Evolutionary conservation across 2,113 vertebrate genomes (phyloP), one percentile per base, ranked within the genome.

Genomic region (Salvelinus namaycush): DNA sequence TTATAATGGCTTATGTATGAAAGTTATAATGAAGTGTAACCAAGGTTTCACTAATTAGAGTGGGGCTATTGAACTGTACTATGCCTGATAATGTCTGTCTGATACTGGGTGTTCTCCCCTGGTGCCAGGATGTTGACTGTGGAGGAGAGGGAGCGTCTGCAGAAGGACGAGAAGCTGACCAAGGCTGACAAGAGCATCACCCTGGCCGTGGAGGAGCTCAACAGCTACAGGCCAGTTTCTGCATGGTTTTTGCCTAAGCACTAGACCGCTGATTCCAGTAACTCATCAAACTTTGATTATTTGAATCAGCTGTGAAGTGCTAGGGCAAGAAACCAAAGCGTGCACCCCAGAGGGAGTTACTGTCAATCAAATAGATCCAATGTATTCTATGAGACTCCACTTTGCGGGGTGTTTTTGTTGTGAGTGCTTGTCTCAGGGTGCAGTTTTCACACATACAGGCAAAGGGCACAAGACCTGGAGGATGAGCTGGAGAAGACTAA

Each of bases 81-180:
- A 54, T 54, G 5, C 51, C 13, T 13, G 31, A n/a, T 62, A 16
- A 62, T 44, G 2, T 44, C 2, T 3, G 3, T 62, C 5, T 62
- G 18, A 24, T 62, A 22, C 0, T 18, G 51, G 51, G 14, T 54
- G 1, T 18, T 54, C 51, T 44, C 51, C 5, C 51, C 16, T 74
- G 5, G 79, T 79, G 72, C 16, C 86, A 99, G 97, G 91, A 94
- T 96, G 86, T 86, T 99, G 83, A 98, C 98, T 5, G 95, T 97
- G 83, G 97, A 99, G 81, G 96, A 97, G 90, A 96, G 94, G 79
- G 95, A 95, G 59, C 95, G 96, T 26, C 78, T 96, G 70, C 96
- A 98, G 87, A 99, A 98, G 82, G 96, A 99, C 76, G 96, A 98
- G 86, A 99, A 97, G 87, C 93, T 99, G 76, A 95, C 89, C 73